Conservation (phyloP, 2,888 invertebrate species). For the Lasioglossum oenotherae region DNA sequence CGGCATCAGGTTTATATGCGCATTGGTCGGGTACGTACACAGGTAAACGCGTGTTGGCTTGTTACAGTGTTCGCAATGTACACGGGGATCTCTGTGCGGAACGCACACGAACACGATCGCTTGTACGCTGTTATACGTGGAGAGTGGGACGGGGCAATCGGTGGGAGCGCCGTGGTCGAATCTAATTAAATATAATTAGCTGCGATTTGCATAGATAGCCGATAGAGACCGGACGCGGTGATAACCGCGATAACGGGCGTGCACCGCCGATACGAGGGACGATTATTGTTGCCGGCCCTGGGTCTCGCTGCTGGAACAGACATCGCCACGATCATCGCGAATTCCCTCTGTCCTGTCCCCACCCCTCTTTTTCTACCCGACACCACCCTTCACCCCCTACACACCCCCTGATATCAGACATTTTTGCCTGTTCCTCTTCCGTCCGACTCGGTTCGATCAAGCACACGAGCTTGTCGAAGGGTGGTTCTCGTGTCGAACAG, state of each 20-base stretch:
- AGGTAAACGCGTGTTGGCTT: slow-evolving; percentile 3
- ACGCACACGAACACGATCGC: slow-evolving; percentile 36
- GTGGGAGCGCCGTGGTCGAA: slow-evolving; percentile 82
- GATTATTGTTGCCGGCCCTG: slow-evolving; percentile 82
- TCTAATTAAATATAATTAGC: slow-evolving; percentile 85
- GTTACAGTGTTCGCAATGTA: not conserved
- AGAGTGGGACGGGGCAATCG: slow-evolving; percentile 74
- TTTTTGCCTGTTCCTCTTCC: not conserved
- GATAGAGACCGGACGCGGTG: slow-evolving; percentile 84
- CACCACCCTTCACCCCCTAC: not conserved
- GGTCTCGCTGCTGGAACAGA: slow-evolving; percentile 72
- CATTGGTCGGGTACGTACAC: slow-evolving; percentile 21
- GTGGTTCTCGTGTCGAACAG: not conserved
- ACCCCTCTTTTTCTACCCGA: not conserved
- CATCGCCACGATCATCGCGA: slow-evolving; percentile 79
- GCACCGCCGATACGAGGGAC: slow-evolving; percentile 82
- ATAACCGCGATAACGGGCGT: slow-evolving; percentile 83
- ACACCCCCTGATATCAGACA: not conserved
- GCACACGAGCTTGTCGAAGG: not conserved
- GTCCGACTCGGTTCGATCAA: not conserved
- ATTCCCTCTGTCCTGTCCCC: slow-evolving; percentile 65
- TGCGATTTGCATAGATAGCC: slow-evolving; percentile 84
- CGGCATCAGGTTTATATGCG: slow-evolving; percentile 33
- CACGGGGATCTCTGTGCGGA: slow-evolving; percentile 3
- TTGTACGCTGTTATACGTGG: not conserved